These are phyloP conservation scores for Panurus biarmicus DNA, from an alignment of 2,113 vertebrate genomes.

Conservation along the genomic window DNA sequence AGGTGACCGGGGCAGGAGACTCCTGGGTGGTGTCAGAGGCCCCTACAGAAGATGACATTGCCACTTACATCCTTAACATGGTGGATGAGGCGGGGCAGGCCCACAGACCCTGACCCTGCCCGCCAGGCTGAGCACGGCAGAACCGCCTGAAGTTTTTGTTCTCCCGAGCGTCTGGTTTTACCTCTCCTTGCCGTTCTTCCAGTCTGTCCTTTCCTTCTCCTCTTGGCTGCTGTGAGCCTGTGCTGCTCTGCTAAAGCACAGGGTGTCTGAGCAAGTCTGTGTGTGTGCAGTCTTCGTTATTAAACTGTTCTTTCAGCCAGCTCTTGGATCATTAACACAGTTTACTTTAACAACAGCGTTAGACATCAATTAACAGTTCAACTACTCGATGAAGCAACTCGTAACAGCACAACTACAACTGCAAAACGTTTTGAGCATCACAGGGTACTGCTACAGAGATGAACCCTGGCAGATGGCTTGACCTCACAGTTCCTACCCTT, in stretches of 20 bases:
- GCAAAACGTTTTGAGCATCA: background rate
- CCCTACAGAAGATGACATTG: constrained; percentile 92
- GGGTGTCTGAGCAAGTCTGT: background rate
- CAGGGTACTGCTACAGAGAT: background rate
- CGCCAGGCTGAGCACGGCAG: background rate
- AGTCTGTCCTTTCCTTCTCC: constrained; percentile 12
- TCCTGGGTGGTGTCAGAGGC: constrained; percentile 97
- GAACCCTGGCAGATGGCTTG: background rate
- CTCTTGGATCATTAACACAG: constrained; percentile 1
- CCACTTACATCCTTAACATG: constrained; percentile 93
- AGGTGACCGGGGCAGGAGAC: constrained; percentile 88
- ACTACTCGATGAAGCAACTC: background rate
- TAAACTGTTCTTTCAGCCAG: constrained; percentile 29
- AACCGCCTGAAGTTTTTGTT: background rate
- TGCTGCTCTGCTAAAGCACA: background rate
- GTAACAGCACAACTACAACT: background rate
- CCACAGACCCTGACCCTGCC: constrained; percentile 78
- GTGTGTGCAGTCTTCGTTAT: background rate
- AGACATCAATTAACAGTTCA: background rate
- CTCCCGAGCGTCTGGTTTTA: background rate
- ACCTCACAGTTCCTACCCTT: background rate
- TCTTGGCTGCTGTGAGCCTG: constrained; percentile 38
- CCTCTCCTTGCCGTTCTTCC: background rate
- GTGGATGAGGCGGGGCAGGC: constrained; percentile 93
- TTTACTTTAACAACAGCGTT: constrained; percentile 15